phyloP scores from a whole-genome alignment of 2,888 invertebrate genomes.

The Vandiemenella viatica region DNA sequence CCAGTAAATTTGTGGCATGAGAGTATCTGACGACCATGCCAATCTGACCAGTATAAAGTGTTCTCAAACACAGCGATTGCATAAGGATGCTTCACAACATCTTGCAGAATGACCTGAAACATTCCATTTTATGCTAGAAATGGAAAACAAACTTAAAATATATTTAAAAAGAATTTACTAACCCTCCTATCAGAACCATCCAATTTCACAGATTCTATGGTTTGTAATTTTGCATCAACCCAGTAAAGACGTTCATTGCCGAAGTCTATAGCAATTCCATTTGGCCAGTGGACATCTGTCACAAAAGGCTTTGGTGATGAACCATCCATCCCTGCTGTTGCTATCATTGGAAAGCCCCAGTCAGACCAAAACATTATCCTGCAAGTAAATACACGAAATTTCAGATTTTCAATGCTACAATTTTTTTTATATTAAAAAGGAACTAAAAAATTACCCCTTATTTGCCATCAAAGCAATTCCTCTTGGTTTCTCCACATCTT shows the following conservation, averaged over 20 bases:
- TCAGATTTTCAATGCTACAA: neutral
- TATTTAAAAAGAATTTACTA: conserved; percentile 17
- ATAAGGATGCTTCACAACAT: conserved; percentile 63
- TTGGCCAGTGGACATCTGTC: conserved; percentile 58
- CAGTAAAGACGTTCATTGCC: conserved; percentile 70
- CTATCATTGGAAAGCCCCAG: conserved; percentile 67
- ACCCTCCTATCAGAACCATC: conserved; percentile 52
- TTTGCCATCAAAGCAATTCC: conserved; percentile 53
- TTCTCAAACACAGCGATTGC: conserved; percentile 78
- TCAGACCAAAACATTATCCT: conserved; percentile 87
- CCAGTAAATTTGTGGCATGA: conserved; percentile 65
- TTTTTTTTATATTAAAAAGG: neutral
- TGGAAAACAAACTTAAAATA: neutral
- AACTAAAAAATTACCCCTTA: conserved; percentile 38
- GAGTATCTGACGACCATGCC: conserved; percentile 58
- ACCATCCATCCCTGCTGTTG: conserved; percentile 76
- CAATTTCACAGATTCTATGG: conserved; percentile 46
- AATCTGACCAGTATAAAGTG: conserved; percentile 80
- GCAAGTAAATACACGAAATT: conserved; percentile 15
- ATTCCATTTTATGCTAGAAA: neutral
- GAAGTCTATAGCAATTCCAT: conserved; percentile 71
- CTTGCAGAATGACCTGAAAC: conserved; percentile 32
- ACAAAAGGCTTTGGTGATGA: conserved; percentile 43
- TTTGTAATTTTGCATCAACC: conserved; percentile 61
- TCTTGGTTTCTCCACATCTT: conserved; percentile 46